phyloP scores from a whole-genome alignment of 2,113 vertebrate species.

The Saguinus imperator region DNA sequence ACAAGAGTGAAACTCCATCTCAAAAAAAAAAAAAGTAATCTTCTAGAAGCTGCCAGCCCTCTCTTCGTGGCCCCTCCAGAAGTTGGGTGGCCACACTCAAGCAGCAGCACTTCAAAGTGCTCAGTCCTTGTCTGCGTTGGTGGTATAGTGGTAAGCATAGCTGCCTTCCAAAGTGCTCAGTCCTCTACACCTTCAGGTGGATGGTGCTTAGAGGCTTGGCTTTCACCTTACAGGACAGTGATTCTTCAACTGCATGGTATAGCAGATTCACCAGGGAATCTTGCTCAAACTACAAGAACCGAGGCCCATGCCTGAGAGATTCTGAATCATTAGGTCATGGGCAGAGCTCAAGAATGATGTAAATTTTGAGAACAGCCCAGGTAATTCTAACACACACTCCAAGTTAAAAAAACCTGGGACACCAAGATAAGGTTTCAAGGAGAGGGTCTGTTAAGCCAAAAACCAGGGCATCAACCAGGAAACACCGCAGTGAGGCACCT shows the following conservation, averaged over 20 bases:
- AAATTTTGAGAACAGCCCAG: background rate
- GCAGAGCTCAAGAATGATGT: background rate
- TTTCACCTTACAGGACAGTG: background rate
- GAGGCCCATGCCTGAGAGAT: background rate
- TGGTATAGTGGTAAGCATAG: too few relatives aligned
- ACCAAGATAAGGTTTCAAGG: background rate
- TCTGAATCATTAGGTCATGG: background rate
- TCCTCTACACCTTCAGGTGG: background rate
- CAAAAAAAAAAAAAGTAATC: too few relatives aligned
- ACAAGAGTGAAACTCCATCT: too few relatives aligned
- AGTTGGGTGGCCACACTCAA: background rate
- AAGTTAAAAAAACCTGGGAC: background rate
- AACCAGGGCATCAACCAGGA: background rate
- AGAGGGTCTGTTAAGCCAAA: background rate
- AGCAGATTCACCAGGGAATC: background rate
- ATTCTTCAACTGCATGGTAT: background rate
- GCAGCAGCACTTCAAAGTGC: background rate
- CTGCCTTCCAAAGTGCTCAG: accelerated
- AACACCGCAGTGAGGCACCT: background rate
- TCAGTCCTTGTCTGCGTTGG: too few relatives aligned
- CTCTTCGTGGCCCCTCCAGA: background rate
- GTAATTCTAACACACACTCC: background rate
- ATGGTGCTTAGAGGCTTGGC: background rate
- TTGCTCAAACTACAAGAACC: background rate
- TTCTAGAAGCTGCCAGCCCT: background rate